A percentile compares a stretch with the other conserved stretches of the same genome.
These are phyloP conservation scores for Stercorarius parasiticus DNA, from an alignment of 2,113 vertebrate genomes.

Conservation along the genomic window DNA sequence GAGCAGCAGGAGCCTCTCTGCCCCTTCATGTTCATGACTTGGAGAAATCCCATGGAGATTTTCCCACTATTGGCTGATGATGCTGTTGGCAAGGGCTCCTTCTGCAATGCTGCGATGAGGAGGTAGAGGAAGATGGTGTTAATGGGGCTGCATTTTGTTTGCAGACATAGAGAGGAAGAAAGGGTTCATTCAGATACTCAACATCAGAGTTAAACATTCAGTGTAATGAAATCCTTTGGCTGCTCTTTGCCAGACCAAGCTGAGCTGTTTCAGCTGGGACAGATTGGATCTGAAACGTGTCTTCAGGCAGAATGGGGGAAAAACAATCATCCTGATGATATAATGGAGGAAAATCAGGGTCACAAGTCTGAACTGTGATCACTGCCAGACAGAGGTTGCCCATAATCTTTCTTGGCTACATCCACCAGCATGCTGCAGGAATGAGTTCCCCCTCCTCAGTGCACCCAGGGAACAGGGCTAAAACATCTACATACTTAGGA, in stretches of 20 bases:
- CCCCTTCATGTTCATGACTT: neutral
- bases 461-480: neutral
- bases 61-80: neutral
- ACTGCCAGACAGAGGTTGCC: neutral
- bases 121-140: neutral
- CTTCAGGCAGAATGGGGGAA: neutral
- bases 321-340: slow-evolving; percentile 1
- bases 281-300: neutral
- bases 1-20: neutral
- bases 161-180: neutral
- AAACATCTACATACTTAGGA: neutral
- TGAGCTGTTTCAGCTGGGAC: slow-evolving; percentile 2
- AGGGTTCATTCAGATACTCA: neutral
- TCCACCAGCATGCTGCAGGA: neutral
- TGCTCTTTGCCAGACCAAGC: neutral
- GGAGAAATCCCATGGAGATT: neutral
- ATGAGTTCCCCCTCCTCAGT: neutral
- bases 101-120: neutral
- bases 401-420: neutral
- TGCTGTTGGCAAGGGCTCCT: neutral
- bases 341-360: slow-evolving; percentile 10
- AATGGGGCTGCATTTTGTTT: neutral
- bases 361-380: neutral
- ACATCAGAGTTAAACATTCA: neutral
- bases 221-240: neutral